Base-by-base conservation (phyloP, 2,113 vertebrate genomes). In the Oceanites oceanicus region DNA sequence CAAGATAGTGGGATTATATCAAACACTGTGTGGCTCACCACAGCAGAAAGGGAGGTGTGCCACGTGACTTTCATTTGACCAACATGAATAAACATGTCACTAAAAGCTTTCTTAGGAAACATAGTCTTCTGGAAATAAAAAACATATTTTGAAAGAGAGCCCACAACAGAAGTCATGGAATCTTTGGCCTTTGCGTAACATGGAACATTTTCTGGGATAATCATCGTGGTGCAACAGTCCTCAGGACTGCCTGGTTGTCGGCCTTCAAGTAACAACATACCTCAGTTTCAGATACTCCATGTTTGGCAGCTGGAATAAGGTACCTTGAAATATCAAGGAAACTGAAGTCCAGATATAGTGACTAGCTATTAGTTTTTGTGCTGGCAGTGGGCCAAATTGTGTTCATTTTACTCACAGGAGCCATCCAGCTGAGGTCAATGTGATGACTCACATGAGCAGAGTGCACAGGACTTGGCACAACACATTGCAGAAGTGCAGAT, bases 161-260 rank as follows among this genome's bases (percentile, higher is more conserved):
- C 94, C 90, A 94, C 85, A 98, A 91, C 83, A 95, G 94, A 94
- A 98, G 84, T 96, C 92, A 96, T 94, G 91, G 94, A 96, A 96
- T 96, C 96, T 94, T 86, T 96, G 80, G 61, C 88, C 94, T 97
- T 95, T 95, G 86, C 84, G 11, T 94, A 97, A 97, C 71, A 95
- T 18, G 83, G 97, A 97, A 81, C 36, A 36, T 93, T 85, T 92
- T 94, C 86, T 90, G 86, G 61, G 89, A 95, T 91, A 96, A 91
- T 92, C 61, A 84, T 72, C 17, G 15, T 52, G 77, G 92, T 88
- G 70, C 79, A 94, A 96, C 52, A 85, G 81, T 79, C 55, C 94
- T 96, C 76, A 42, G 75, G 47, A 94, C 81, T 88, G 93, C 95
- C 70, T 96, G 61, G 34, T 80, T 71, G 55, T 62, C 67, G 86